Evolutionary conservation across 2,888 invertebrate species (phyloP), one percentile per base, ranked within the genome.

Genomic region (Noctua janthina): DNA sequence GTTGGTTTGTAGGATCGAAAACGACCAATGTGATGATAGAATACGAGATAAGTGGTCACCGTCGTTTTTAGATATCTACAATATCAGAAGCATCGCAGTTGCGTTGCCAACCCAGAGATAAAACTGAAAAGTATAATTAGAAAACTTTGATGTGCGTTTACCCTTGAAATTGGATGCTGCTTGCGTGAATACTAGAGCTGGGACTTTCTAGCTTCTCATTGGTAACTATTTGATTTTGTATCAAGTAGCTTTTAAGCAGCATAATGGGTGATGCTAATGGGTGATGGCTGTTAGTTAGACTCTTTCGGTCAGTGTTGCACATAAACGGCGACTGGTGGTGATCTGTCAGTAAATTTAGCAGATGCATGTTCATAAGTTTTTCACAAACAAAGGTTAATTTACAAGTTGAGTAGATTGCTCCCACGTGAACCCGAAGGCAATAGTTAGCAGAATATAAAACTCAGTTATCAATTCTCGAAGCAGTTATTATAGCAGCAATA

Each of bases 401-500:
- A 49, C n/a, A 56, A 56, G 23, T 13, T 23, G 43, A 23, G 23
- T 10, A 74, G 17, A 59, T 43, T 59, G 15, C 15, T 67, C 13
- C 10, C 71, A 74, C 17, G 70, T 43, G 23, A 35, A 74, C 46
- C 67, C 70, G 70, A 29, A 56, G 73, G 75, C 35, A 68, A 76
- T 77, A 85, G 81, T 87, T 77, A 85, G 77, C 67, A 56, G 56
- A 71, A 79, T 72, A 88, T 88, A 84, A 85, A 85, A 68, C 29
- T 17, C 29, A 62, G 85, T 82, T 89, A 87, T 87, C 87, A 87
- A 85, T 89, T 80, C 78, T 69, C 72, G 13, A 81, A 82, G 88
- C 72, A 79, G 90, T 83, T 89, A 89, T 88, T 86, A 83, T 73
- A 39, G 70, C n/a, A 83, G 90, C 83, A 90, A 82, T 89, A 88